Base-by-base conservation (phyloP, 2,888 invertebrate genomes). In the Abrostola tripartita region DNA sequence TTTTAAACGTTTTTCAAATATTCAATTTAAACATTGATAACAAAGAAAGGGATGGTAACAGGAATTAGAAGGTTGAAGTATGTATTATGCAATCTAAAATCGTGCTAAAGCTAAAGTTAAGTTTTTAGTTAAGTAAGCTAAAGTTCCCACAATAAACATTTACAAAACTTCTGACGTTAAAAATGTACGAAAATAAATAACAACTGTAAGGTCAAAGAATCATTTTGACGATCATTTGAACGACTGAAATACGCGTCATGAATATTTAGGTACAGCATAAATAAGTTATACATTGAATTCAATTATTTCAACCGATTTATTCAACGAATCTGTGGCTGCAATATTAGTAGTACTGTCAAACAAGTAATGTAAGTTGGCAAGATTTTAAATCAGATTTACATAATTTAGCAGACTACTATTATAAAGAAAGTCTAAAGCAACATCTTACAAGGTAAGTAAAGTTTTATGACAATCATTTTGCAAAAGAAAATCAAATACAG, bases 231-330 rank as follows among this genome's bases (percentile, higher is more conserved):
- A 64, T 53, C 52, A 64, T 56, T 68, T 35, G 36, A 53, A 42
- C 54, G 11, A 41, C 60, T 63, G 42, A 65, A 76, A 76, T 12
- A 71, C 37, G 35, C 41, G 38, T 62, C 64, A 62, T 79, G 62
- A 77, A 79, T 77, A 70, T 68, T 60, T 44, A 60, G 52, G 12
- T 37, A 11, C 9, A 24, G 44, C 51, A 74, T 65, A 60, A 44
- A 57, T 66, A 49, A 40, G 40, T 6, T 53, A 36, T n/a, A 50
- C 44, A 61, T 38, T 42, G 14, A 47, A 50, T 5, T 11, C 51
- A 64, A 52, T 36, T 6, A 49, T 56, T 58, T 52, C 0, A 24
- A 50, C 7, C 6, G 14, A 24, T 51, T 44, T n/a, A 7, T 51
- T 10, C 5, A 44, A n/a, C 1, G 7, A 10, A 52, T 37, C 41